Evolutionary conservation across 2,888 invertebrate genomes (phyloP).

Genomic region (Apodemia zela): DNA sequence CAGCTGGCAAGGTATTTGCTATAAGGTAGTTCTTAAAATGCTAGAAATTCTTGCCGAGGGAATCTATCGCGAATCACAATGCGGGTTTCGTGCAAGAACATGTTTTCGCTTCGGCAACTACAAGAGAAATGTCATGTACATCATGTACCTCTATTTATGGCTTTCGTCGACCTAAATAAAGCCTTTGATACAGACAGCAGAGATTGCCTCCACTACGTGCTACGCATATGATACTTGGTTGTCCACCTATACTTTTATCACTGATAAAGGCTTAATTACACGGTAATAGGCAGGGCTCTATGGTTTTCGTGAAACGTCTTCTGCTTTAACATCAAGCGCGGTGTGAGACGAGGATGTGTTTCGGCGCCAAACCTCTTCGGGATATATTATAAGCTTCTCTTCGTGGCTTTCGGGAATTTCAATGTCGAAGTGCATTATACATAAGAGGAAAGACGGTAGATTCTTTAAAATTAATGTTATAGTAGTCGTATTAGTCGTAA

Average conservation of each 20-base stretch:
- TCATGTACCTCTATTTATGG: slow-evolving; percentile 21
- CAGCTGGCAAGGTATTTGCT: too few species aligned
- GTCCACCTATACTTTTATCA: slow-evolving; percentile 16
- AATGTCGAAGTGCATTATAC: slow-evolving; percentile 17
- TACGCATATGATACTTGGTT: slow-evolving; percentile 5
- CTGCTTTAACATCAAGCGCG: slow-evolving; percentile 5
- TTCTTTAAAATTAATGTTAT: not conserved
- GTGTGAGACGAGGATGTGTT: slow-evolving; percentile 22
- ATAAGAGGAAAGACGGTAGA: slow-evolving; percentile 1
- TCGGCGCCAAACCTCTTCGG: slow-evolving; percentile 20
- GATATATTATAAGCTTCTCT: not conserved
- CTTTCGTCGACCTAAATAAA: slow-evolving; percentile 23
- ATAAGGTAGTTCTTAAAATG: too few species aligned
- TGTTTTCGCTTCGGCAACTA: slow-evolving; percentile 24
- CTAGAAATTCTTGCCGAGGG: too few species aligned
- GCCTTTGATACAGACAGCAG: slow-evolving; percentile 17
- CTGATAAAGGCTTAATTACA: slow-evolving; percentile 15
- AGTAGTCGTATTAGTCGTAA: too few species aligned
- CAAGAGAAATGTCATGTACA: slow-evolving; percentile 27
- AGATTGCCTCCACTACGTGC: not conserved
- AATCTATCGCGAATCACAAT: slow-evolving; percentile 27
- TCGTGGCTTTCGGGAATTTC: not conserved
- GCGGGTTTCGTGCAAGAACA: slow-evolving; percentile 26
- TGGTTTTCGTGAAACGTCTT: not conserved
- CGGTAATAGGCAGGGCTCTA: slow-evolving; percentile 6